Base-by-base conservation (phyloP, 2,888 invertebrate genomes). In the Heterodera filipjevi region DNA sequence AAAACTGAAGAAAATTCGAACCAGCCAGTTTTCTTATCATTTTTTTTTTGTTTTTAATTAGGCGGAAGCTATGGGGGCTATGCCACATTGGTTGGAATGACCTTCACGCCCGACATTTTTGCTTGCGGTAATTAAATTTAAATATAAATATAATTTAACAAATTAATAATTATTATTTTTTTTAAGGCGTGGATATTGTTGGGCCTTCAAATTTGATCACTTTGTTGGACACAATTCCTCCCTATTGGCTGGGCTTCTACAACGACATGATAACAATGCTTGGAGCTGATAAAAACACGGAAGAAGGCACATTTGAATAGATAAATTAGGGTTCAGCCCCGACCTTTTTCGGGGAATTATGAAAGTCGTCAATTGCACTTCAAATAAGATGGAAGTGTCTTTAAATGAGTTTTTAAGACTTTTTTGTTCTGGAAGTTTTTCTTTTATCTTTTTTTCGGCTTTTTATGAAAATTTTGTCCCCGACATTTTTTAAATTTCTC, bases 241-340 rank as follows among this genome's bases (percentile, higher is more conserved):
- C 87, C 10, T 89, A 89, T 78, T 89, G 89, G 89, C 80, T 84
- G 12, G 87, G 87, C 71, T 87, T 87, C 81, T 85, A 85, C 77
- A 85, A 87, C 76, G 87, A 87, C 81, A 82, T 87, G 79, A 85
- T 87, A 53, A 87, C 89, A 79, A 86, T 85, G 78, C 76, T 83
- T 33, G 77, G 84, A 30, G 82, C 84, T 19, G 85, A 83, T 59
- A 85, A 81, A 73, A 80, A 81, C 46, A 80, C 84, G 30, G 81
- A 81, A 59, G 84, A 84, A 66, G 84, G 82, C 19, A 66, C 22
- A 30, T 6, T 39, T 39, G 6, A 10, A 39, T 2, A 22, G n/a
- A 16, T 22, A n/a, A n/a, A n/a, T n/a, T n/a, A n/a, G n/a, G n/a
- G n/a, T n/a, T n/a, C n/a, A n/a, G n/a, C n/a, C n/a, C n/a, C n/a